Conservation (phyloP, 2,888 invertebrate species). For the Ichneumoninae sp. region DNA sequence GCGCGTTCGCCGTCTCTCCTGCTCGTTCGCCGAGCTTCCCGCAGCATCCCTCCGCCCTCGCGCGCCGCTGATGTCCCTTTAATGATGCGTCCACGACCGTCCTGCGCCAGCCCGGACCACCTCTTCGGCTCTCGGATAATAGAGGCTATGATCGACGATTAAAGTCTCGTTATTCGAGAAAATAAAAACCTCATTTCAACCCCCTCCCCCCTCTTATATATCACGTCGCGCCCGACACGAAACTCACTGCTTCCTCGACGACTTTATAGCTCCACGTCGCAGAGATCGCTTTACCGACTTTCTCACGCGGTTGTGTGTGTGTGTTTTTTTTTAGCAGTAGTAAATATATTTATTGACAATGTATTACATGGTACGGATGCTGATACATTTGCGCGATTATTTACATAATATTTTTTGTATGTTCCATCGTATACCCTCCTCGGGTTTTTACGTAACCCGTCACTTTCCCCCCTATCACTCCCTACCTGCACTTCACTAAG, state of each 20-base stretch:
- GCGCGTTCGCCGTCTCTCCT: conserved; percentile 16
- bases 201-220: conserved; percentile 19
- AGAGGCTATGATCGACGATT: conserved; percentile 63
- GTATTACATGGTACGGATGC: too few species aligned
- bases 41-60: conserved; percentile 47
- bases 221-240: not conserved
- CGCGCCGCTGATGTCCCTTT: conserved; percentile 68
- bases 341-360: too few species aligned
- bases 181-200: conserved; percentile 12
- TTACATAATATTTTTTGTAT: too few species aligned
- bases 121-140: conserved; percentile 44
- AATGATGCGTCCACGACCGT: conserved; percentile 66
- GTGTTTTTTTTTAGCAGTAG: too few species aligned
- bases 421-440: too few species aligned
- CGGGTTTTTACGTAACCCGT: too few species aligned
- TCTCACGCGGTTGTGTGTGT: not conserved
- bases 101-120: conserved; percentile 52
- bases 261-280: not conserved
- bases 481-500: too few species aligned
- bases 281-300: not conserved
- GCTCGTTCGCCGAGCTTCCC: conserved; percentile 9
- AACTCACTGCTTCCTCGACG: not conserved
- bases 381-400: too few species aligned
- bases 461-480: too few species aligned
- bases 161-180: conserved; percentile 53